These are phyloP conservation scores for Acleris literana DNA, from an alignment of 2,888 invertebrate species.

Conservation along the genomic window DNA sequence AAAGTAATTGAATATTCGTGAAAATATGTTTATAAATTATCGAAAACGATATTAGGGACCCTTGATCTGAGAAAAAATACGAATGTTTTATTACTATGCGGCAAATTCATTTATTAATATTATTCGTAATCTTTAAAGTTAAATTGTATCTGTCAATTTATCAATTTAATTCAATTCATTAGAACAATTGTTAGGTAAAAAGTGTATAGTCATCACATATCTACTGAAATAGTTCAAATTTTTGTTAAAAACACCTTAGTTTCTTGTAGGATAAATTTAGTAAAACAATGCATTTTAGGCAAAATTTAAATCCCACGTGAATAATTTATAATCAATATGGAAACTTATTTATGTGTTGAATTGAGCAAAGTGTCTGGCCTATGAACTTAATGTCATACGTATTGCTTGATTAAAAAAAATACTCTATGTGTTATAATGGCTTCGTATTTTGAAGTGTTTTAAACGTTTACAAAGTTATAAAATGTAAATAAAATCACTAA, in stretches of 20 bases:
- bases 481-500: conserved; percentile 13
- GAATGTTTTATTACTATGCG: conserved; percentile 9
- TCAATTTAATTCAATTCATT: conserved; percentile 45
- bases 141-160: conserved; percentile 57
- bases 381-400: conserved; percentile 27
- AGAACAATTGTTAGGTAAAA: conserved; percentile 23
- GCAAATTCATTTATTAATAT: background rate
- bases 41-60: conserved; percentile 4
- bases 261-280: conserved; percentile 37
- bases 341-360: conserved; percentile 9
- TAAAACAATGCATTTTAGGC: conserved; percentile 47
- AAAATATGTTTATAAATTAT: conserved; percentile 1
- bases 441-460: conserved; percentile 6
- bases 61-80: conserved; percentile 12
- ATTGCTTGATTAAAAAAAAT: conserved; percentile 19
- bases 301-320: conserved; percentile 19
- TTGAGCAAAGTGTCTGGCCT: background rate
- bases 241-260: conserved; percentile 44
- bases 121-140: conserved; percentile 14
- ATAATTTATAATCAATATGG: conserved; percentile 10
- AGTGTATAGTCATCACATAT: conserved; percentile 41
- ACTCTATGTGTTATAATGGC: background rate
- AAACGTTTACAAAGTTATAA: conserved; percentile 15
- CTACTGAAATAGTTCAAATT: conserved; percentile 51
- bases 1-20: background rate